phyloP scores from a whole-genome alignment of 2,113 vertebrate genomes.

The Solea senegalensis region DNA sequence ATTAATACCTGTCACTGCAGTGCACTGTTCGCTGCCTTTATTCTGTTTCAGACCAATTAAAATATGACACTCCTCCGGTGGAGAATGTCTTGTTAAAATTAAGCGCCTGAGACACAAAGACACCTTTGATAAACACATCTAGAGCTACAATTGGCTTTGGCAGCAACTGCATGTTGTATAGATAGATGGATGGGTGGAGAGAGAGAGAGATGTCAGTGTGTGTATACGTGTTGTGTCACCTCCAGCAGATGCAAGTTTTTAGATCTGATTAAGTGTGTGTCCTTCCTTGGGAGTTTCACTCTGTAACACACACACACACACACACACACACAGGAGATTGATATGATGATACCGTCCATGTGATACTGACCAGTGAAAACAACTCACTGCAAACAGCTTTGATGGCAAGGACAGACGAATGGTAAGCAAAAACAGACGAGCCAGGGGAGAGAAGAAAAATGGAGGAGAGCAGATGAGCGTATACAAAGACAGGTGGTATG shows the following conservation, averaged over 20 bases:
- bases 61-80: constrained; percentile 74
- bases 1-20: constrained; percentile 77
- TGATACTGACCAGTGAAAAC: constrained; percentile 55
- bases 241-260: constrained; percentile 51
- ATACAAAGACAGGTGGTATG: constrained; percentile 51
- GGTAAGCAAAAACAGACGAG: constrained; percentile 59
- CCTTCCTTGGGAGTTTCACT: constrained; percentile 31
- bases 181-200: constrained; percentile 15
- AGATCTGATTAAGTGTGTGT: constrained; percentile 64
- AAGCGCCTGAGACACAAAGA: constrained; percentile 65
- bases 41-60: constrained; percentile 78
- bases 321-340: constrained; percentile 18
- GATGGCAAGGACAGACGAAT: constrained; percentile 52
- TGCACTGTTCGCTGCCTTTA: constrained; percentile 66
- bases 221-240: constrained; percentile 58
- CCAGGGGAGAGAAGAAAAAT: constrained; percentile 24
- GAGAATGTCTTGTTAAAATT: constrained; percentile 76
- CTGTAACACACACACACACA: constrained; percentile 16
- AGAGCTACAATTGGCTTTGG: constrained; percentile 82
- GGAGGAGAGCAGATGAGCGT: constrained; percentile 45
- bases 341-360: constrained; percentile 46
- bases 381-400: constrained; percentile 45
- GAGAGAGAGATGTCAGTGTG: constrained; percentile 32
- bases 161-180: constrained; percentile 48
- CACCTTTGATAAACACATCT: constrained; percentile 76